These are phyloP conservation scores for Pocillopora verrucosa DNA, from an alignment of 64 coral and sea anemone genomes.

Conservation along the genomic window DNA sequence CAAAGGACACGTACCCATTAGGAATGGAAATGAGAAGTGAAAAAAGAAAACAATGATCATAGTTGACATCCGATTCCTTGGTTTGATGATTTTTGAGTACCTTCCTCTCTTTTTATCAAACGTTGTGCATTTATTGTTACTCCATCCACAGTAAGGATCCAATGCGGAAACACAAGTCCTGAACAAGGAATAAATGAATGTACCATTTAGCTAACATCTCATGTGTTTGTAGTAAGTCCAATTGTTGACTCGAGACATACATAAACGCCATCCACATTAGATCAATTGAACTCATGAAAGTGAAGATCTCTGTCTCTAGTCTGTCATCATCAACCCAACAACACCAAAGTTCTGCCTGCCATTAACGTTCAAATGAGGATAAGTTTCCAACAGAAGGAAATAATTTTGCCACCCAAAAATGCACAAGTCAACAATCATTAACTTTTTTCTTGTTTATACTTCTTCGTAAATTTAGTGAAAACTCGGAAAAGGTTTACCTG, in stretches of 20 bases:
- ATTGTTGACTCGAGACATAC: too few species aligned
- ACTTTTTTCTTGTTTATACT: neutral
- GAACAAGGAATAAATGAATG: neutral
- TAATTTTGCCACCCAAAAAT: neutral
- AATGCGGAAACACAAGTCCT: constrained; percentile 54
- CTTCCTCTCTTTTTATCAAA: constrained; percentile 33
- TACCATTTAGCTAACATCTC: neutral
- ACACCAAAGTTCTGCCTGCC: too few species aligned
- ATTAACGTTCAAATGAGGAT: too few species aligned
- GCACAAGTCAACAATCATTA: neutral
- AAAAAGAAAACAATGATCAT: neutral
- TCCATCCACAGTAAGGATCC: constrained; percentile 93
- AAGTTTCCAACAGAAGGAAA: too few species aligned
- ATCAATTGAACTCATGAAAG: too few species aligned
- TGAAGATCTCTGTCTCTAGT: too few species aligned
- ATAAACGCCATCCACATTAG: too few species aligned
- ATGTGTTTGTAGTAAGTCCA: too few species aligned
- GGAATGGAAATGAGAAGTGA: neutral
- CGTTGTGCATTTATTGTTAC: constrained; percentile 61
- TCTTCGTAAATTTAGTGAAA: neutral
- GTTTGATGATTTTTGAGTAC: neutral
- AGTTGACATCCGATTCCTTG: neutral
- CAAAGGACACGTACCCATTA: neutral
- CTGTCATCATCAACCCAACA: too few species aligned
- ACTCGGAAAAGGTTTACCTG: constrained; percentile 13